Base-by-base conservation (phyloP, 2,113 vertebrate genomes). In the Oreocharis arfaki region DNA sequence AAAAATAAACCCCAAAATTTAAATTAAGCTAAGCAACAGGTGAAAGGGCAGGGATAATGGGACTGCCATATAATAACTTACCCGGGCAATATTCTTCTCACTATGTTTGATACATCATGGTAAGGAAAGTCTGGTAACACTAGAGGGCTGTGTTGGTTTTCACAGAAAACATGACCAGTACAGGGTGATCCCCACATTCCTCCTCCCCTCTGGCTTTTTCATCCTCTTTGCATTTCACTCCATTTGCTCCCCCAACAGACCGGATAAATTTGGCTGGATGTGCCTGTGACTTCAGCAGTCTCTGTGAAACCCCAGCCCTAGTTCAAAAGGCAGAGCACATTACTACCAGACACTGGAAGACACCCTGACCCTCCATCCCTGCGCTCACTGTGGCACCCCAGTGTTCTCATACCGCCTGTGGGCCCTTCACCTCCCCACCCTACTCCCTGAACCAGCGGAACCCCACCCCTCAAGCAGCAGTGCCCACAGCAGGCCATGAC, bases 381-480 rank as follows among this genome's bases (percentile, higher is more conserved):
- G 1, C n/a, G 3, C 8, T 11, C 28, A 9, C 13, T 7, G 8
- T 13, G 21, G 9, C 28, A 7, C 2, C 11, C 14, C 59, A 21
- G 19, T 33, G 21, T 7, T 50, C 16, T 35, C n/a, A 2, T 7
- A 5, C 24, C 55, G 11, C 28, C 44, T 15, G 5, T 13, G 37
- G 6, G 20, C n/a, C 37, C n/a, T 37, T 12, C 52, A 68, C 12
- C 27, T 12, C n/a, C 47, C 35, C 24, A 47, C 27, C 42, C 61
- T 16, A 8, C n/a, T 49, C 53, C 12, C 59, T 22, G 16, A 33
- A 42, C 10, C 56, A 37, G 39, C 50, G 61, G 52, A 56, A 42
- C 46, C 18, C 15, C 37, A 17, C 16, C 6, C 4, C 9, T 37
- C 15, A 5, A 1, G 9, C 61, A 61, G 30, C 53, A 49, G 26